Conservation (phyloP, 1,140 invertebrate genomes). For the Drosophila kikkawai region DNA sequence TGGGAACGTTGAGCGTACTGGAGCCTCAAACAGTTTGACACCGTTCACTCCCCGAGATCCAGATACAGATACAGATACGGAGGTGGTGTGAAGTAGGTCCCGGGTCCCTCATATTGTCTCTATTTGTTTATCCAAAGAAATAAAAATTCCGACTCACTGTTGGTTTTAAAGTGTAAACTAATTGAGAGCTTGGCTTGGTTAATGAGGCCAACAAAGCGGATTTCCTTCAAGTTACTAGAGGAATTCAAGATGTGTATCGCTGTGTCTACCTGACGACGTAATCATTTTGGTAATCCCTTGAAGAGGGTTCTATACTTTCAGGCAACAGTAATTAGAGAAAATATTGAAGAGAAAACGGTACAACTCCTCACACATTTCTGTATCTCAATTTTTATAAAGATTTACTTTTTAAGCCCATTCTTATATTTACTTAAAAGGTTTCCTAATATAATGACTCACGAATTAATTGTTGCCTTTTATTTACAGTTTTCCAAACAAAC, state of each 20-base stretch:
- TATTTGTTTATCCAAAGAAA: slow-evolving; percentile 20
- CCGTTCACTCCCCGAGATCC: slow-evolving; percentile 14
- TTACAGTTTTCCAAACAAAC: slow-evolving; percentile 25
- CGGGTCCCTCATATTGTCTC: slow-evolving; percentile 12
- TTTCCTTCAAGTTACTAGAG: slow-evolving; percentile 7
- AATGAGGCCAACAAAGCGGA: slow-evolving; percentile 23
- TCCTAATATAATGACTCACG: slow-evolving; percentile 2
- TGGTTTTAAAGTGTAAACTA: slow-evolving; percentile 34
- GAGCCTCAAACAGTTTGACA: slow-evolving; percentile 24
- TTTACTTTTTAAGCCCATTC: neutral
- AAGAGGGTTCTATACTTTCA: neutral
- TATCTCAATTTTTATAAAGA: neutral
- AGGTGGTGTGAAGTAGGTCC: slow-evolving; percentile 31
- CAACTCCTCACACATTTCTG: no score
- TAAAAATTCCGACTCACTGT: slow-evolving; percentile 40
- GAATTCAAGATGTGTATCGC: neutral
- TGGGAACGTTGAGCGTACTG: slow-evolving; percentile 39
- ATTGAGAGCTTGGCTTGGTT: slow-evolving; percentile 7
- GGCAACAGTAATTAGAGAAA: neutral
- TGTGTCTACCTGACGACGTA: neutral
- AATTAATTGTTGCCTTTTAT: slow-evolving; percentile 9
- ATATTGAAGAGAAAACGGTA: neutral
- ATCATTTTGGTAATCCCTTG: no score
- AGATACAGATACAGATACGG: slow-evolving; percentile 10
- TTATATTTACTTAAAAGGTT: neutral